Percentiles rank a stretch among this genome's conserved stretches.
These are phyloP conservation scores for Haliclona indistincta DNA, from an alignment of 37 sponge, comb jelly and placozoan genomes.

Conservation along the genomic window DNA sequence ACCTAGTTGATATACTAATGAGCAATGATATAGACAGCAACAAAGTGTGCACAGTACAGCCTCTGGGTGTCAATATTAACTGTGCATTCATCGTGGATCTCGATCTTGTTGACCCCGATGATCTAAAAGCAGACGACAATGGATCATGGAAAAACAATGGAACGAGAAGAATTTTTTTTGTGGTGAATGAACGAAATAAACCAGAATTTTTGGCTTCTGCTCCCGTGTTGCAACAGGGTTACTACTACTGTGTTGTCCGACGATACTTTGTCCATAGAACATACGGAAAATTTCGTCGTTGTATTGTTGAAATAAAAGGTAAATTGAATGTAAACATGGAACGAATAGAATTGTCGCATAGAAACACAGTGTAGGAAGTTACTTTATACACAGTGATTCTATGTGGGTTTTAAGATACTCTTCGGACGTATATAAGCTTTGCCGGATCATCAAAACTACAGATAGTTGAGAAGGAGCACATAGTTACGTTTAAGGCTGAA, in stretches of 20 bases:
- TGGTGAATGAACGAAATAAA: neutral
- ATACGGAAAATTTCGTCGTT: constrained; percentile 6
- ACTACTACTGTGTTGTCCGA: neutral
- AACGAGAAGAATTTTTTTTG: neutral
- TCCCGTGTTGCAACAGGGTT: neutral
- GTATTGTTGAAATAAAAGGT: constrained; percentile 14
- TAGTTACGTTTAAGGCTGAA: too few species aligned
- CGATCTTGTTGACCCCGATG: constrained; percentile 3
- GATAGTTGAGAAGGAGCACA: too few species aligned
- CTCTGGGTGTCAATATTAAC: constrained; percentile 21
- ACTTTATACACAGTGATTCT: too few species aligned
- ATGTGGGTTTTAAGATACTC: too few species aligned
- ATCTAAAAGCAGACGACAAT: constrained; percentile 24
- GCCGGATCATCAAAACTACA: too few species aligned
- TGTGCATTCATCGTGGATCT: constrained; percentile 12
- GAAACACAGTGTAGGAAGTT: too few species aligned
- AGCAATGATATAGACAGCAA: neutral
- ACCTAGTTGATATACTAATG: neutral
- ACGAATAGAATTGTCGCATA: too few species aligned
- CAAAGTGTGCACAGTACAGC: constrained; percentile 19
- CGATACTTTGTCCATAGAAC: constrained; percentile 20
- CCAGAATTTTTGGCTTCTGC: neutral
- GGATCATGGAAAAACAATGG: constrained; percentile 45
- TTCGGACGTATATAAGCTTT: too few species aligned
- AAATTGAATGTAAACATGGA: too few species aligned